These are phyloP conservation scores for Phortica variegata DNA, from an alignment of 1,140 invertebrate genomes.

Conservation along the genomic window DNA sequence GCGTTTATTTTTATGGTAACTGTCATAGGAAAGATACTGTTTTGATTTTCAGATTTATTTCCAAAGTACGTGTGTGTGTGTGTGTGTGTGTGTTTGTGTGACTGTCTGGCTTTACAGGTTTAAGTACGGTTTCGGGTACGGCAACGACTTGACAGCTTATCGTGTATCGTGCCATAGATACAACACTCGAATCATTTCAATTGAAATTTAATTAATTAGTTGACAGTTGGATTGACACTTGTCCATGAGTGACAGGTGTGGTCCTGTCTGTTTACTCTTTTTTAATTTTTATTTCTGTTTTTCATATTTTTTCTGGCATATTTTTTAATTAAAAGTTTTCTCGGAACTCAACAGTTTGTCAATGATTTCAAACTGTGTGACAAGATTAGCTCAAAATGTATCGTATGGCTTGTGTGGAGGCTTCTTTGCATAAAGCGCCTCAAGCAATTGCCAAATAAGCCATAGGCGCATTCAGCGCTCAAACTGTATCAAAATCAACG, in stretches of 20 bases:
- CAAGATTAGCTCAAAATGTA: no score
- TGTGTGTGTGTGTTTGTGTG: constrained; percentile 8
- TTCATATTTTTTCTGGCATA: background rate
- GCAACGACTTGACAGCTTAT: constrained; percentile 50
- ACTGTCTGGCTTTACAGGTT: constrained; percentile 2
- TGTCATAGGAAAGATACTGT: constrained; percentile 36
- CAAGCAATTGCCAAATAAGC: constrained; percentile 3
- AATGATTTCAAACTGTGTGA: no score
- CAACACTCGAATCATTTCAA: constrained; percentile 50
- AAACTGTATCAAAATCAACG: constrained; percentile 1
- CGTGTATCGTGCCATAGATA: no score
- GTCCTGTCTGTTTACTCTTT: background rate
- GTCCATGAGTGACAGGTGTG: constrained; percentile 41
- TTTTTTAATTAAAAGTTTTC: constrained; percentile 26
- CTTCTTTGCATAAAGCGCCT: no score
- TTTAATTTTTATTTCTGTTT: background rate
- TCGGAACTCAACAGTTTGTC: constrained; percentile 24
- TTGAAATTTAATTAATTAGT: constrained; percentile 56
- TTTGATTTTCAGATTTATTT: constrained; percentile 51
- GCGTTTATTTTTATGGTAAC: constrained; percentile 51
- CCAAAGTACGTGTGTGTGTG: constrained; percentile 15
- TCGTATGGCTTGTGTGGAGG: no score
- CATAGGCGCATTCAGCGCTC: background rate
- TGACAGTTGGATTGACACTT: constrained; percentile 48
- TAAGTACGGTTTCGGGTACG: constrained; percentile 20